Evolutionary conservation across 1,140 invertebrate genomes (phyloP), one percentile per base, ranked within the genome.

Genomic region (Diachasma alloeum): DNA sequence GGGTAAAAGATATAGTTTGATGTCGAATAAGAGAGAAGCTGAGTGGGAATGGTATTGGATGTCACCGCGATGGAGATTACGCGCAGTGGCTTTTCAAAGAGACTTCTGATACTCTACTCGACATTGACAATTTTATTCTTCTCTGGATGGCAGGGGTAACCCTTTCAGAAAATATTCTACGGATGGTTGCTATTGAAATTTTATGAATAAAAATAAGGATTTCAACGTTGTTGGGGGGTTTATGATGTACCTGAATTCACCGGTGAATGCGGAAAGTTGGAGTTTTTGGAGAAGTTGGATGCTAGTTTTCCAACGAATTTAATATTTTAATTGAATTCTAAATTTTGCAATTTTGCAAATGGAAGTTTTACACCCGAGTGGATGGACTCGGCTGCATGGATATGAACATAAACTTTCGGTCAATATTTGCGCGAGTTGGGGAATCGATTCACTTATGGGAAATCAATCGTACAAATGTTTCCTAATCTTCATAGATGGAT

Each of bases 151-250:
- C 6, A 6, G 48, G 15, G 39, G 31, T 10, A 69, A 44, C 26
- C 71, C 44, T 72, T 53, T 48, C 71, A 56, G 10, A 56, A 72
- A 24, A 72, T 53, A 72, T 72, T 72, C 31, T 9, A 8, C 19
- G 44, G 11, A 72, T 46, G 44, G 36, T 24, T 37, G 67, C 46
- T 59, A 72, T 72, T 72, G 48, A 72, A 72, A 72, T 56, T n/a
- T 63, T 63, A 94, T 94, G 59, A 63, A 63, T 26, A 63, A 31
- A 63, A 63, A 31, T 63, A 63, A 19, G 48, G 9, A 63, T 63
- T 26, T 63, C 15, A 13, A 53, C 17, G n/a, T 53, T 3, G 15
- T 53, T 53, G 11, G 1, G 4, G 31, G 31, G 6, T 3, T 31
- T 31, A 31, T 31, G 2, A 31, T 31, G 31, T 31, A 31, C 31